A percentile compares a stretch with the other conserved stretches of the same genome.
These are phyloP conservation scores for Phrynosoma platyrhinos DNA, from an alignment of 2,113 vertebrate species.

Conservation along the genomic window DNA sequence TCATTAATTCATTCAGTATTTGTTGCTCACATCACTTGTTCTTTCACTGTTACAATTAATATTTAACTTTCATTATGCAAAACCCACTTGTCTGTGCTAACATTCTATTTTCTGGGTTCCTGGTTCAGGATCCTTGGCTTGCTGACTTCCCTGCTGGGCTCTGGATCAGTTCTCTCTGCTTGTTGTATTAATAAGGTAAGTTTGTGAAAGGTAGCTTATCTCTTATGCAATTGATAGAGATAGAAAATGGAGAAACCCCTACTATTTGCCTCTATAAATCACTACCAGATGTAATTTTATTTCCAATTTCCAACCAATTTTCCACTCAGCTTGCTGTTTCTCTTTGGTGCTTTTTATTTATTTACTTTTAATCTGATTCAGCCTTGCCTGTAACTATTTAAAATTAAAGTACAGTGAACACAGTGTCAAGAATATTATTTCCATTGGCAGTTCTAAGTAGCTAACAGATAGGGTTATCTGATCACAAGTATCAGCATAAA, in stretches of 20 bases:
- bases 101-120: conserved; percentile 46
- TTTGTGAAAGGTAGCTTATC: conserved; percentile 45
- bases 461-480: background rate
- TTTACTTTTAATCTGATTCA: conserved; percentile 12
- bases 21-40: conserved; percentile 62
- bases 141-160: conserved; percentile 4
- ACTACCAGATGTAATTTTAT: conserved; percentile 49
- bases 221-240: conserved; percentile 48
- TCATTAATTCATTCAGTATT: conserved; percentile 64
- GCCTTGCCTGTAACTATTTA: conserved; percentile 22
- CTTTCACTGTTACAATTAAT: conserved; percentile 63
- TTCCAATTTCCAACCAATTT: conserved; percentile 58
- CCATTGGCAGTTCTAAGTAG: background rate
- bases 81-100: conserved; percentile 42
- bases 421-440: background rate
- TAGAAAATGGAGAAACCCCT: conserved; percentile 33
- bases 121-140: conserved; percentile 34
- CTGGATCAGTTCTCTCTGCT: conserved; percentile 38
- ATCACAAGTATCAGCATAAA: background rate
- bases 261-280: conserved; percentile 53
- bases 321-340: conserved; percentile 43
- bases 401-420: conserved; percentile 26
- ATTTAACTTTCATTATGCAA: conserved; percentile 64
- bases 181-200: conserved; percentile 29
- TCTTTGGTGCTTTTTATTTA: conserved; percentile 38